These are phyloP conservation scores for Deilephila porcellus DNA, from an alignment of 2,888 invertebrate species.

Conservation along the genomic window DNA sequence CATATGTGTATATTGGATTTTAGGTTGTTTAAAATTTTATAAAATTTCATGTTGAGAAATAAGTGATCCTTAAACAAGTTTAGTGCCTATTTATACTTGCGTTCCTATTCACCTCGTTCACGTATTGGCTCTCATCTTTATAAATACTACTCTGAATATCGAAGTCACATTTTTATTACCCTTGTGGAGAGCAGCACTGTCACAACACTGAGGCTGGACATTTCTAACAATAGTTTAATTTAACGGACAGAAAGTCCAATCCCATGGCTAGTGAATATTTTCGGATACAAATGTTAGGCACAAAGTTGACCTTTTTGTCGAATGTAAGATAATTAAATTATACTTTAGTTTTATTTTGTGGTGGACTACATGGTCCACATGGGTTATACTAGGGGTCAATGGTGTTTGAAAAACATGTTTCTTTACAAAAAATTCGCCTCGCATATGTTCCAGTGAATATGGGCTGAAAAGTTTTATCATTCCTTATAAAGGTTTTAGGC, in stretches of 20 bases:
- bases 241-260: not conserved
- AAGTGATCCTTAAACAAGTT: too few species aligned
- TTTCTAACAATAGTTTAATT: not conserved
- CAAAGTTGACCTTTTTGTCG: not conserved
- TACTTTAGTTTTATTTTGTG: not conserved
- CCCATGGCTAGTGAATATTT: constrained; percentile 12
- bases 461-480: not conserved
- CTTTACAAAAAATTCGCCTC: not conserved
- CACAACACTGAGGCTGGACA: not conserved
- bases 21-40: too few species aligned
- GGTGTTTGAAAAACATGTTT: not conserved
- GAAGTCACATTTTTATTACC: not conserved
- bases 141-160: not conserved
- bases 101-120: not conserved
- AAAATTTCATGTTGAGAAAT: too few species aligned
- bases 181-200: too few species aligned
- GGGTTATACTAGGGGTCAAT: not conserved
- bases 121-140: not conserved
- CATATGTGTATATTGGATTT: too few species aligned
- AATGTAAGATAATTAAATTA: constrained; percentile 7
- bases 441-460: not conserved
- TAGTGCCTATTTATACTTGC: too few species aligned
- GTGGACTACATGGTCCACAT: not conserved
- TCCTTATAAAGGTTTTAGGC: not conserved
- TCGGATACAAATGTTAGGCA: not conserved